Percentiles rank a stretch among this genome's conserved stretches.
phyloP scores from a whole-genome alignment of 92 coral and sea anemone species.

The Galaxea fascicularis region DNA sequence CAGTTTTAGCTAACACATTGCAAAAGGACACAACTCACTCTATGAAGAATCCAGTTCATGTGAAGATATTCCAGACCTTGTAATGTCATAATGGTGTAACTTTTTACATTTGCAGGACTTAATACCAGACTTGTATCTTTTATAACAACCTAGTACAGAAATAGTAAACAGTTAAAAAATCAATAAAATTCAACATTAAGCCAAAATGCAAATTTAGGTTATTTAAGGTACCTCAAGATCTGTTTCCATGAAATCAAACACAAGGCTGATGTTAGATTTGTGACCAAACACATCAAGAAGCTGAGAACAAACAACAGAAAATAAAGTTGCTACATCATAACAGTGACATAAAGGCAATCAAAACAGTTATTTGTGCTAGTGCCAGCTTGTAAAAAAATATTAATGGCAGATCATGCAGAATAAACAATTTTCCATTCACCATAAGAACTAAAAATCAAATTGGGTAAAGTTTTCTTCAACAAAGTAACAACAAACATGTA shows the following conservation, averaged over 20 bases:
- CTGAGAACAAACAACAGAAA: conserved; percentile 47
- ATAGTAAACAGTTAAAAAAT: background rate
- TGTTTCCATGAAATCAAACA: conserved; percentile 98
- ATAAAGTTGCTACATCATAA: background rate
- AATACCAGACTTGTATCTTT: conserved; percentile 92
- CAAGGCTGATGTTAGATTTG: conserved; percentile 96
- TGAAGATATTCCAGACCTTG: conserved; percentile 98
- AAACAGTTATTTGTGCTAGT: no score
- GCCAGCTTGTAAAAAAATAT: no score
- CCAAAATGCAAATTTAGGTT: background rate
- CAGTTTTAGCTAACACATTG: background rate
- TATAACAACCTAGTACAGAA: conserved; percentile 75
- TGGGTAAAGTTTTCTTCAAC: no score
- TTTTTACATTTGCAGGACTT: conserved; percentile 92
- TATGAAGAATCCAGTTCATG: conserved; percentile 93
- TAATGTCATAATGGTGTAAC: conserved; percentile 92
- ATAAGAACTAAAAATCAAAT: no score
- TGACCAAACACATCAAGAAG: conserved; percentile 98
- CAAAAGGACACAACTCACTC: conserved; percentile 61
- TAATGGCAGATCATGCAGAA: no score
- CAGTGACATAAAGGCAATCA: no score
- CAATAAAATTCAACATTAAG: background rate
- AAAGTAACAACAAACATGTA: no score
- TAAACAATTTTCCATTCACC: no score
- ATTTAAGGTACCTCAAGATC: conserved; percentile 84